Evolutionary conservation across 2,797 vertebrate genomes (phyloP).

Genomic region (Galagoides demidoff): DNA sequence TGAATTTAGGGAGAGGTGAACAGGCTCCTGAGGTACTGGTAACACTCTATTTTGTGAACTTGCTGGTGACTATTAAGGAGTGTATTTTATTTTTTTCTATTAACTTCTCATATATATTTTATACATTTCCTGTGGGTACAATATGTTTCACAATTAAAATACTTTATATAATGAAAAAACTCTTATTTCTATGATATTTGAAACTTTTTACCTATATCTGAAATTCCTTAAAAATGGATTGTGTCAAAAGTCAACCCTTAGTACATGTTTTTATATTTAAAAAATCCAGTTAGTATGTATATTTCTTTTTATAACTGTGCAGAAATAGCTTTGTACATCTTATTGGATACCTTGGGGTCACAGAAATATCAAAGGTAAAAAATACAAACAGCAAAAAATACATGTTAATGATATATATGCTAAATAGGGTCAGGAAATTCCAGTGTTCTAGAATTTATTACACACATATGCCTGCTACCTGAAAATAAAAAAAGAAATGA

Average conservation of each 20-base stretch:
- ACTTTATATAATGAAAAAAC: slow-evolving; percentile 35
- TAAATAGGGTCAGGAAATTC: neutral
- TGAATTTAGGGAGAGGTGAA: neutral
- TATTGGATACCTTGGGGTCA: neutral
- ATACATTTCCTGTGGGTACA: neutral
- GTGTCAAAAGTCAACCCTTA: neutral
- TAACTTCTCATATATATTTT: neutral
- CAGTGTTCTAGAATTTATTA: neutral
- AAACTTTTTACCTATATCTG: neutral
- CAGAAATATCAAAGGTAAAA: neutral
- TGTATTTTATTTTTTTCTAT: neutral
- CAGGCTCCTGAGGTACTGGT: neutral
- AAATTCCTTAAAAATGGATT: neutral
- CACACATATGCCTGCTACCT: neutral
- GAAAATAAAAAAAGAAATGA: neutral
- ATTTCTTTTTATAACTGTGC: neutral
- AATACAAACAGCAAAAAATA: neutral
- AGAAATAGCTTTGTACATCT: neutral
- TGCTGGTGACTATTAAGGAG: neutral
- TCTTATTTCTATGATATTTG: neutral
- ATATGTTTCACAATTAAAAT: slow-evolving; percentile 10
- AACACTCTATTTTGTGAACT: neutral
- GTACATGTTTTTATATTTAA: neutral
- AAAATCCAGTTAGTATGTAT: neutral
- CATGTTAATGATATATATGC: neutral